A percentile compares a stretch with the other conserved stretches of the same genome.
Conservation (phyloP, 2,797 vertebrate species). For the Syngnathus rostellatus region DNA sequence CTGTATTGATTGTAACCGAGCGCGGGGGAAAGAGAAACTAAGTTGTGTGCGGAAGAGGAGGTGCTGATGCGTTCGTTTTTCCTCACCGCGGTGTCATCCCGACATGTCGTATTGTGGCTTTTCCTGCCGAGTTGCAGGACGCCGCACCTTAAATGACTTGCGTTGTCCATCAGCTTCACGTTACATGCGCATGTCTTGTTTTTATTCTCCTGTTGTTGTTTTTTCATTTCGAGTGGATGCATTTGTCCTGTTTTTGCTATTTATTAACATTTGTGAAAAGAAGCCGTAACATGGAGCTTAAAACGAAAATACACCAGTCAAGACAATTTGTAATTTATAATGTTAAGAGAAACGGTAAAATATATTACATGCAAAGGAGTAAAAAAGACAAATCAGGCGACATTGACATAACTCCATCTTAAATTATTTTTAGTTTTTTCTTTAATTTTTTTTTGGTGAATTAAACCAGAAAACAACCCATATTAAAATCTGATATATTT, state of each 20-base stretch:
- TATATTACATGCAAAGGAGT: neutral
- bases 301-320: neutral
- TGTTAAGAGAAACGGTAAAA: too few species aligned
- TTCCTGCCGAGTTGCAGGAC: constrained; percentile 62
- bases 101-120: constrained; percentile 49
- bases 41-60: constrained; percentile 72
- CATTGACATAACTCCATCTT: too few species aligned
- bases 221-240: constrained; percentile 39
- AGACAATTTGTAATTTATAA: neutral
- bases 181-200: constrained; percentile 24
- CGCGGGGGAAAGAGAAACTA: constrained; percentile 63
- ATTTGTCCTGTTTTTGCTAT: constrained; percentile 33
- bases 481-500: too few species aligned
- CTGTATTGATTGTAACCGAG: constrained; percentile 83
- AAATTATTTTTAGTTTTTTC: too few species aligned
- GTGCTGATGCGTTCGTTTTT: constrained; percentile 62
- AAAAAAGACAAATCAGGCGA: neutral
- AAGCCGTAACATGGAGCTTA: neutral
- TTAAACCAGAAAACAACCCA: too few species aligned
- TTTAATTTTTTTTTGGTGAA: too few species aligned
- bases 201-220: constrained; percentile 26
- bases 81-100: constrained; percentile 37
- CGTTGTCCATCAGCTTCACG: constrained; percentile 35
- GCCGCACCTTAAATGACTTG: constrained; percentile 43
- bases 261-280: constrained; percentile 43